Base-by-base conservation (phyloP, 2,797 vertebrate species). In the Urosaurus nigricauda region DNA sequence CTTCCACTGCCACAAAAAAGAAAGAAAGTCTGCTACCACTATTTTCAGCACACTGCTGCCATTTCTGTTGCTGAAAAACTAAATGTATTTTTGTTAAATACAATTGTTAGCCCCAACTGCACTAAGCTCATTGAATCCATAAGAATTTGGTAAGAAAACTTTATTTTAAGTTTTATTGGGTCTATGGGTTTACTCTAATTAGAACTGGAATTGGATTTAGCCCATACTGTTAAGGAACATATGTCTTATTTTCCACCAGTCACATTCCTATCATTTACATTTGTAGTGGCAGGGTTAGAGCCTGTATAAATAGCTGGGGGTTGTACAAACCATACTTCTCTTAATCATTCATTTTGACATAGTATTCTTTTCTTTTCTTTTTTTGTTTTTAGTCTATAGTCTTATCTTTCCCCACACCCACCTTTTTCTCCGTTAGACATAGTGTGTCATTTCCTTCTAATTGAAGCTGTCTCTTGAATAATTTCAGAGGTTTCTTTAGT, bases 381-480 rank as follows among this genome's bases (percentile, higher is more conserved):
- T 79, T 21, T 40, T 79, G 8, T 19, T n/a, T 32, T 21, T 14
- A 29, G 12, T 73, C 2, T 56, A 63, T 63, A 65, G 4, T 17
- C 29, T 11, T 86, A 47, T 70, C 19, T 79, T n/a, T 35, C 32
- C 5, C 17, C 5, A 12, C 60, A 82, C 40, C 75, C 29, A 12
- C 32, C 35, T 16, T n/a, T 17, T n/a, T 65, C 32, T 60, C 43
- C 26, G 9, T 80, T 83, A 70, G 63, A 65, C 7, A 37, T 19
- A 35, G 40, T 51, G 56, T 24, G 16, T 70, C 24, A 37, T 32
- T 77, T 86, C 78, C 81, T 75, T n/a, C n/a, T 83, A 82, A 68
- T 77, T 83, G 79, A 58, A 35, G 68, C 84, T 70, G 84, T 77
- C 60, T 86, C 79, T 83, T 82, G 71, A 81, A 77, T 86, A 82